Evolutionary conservation across 2,113 vertebrate genomes (phyloP), one percentile per base, ranked within the genome.

Genomic region (Scytalopus superciliaris): DNA sequence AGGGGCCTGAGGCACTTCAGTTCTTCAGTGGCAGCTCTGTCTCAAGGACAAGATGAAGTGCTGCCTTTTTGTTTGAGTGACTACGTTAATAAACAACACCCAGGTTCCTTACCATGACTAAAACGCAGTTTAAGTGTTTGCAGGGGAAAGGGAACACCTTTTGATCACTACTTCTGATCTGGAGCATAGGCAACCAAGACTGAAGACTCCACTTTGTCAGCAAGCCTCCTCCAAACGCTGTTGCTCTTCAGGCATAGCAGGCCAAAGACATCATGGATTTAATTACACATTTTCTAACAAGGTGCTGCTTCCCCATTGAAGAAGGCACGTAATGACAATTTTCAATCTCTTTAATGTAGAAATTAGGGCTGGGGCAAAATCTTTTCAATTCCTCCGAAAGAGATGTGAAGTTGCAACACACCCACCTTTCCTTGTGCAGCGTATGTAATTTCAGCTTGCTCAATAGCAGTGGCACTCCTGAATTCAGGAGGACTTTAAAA

Each of bases 371-470:
- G 3, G 39, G 70, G 8, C 57, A 89, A 87, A 88, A 83, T 69
- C 67, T 79, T 91, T 76, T 57, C 69, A 62, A 10, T 85, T 85
- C 90, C 68, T 80, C 92, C 0, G 0, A 53, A 90, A 63, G 50
- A 77, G 56, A 84, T 56, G 76, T 40, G 40, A 50, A 55, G 28
- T 60, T 77, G 72, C 85, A 90, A 86, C 79, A 91, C 60, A 79
- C 53, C 59, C 91, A 86, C 84, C 84, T 93, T 88, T 84, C 79
- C 84, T 60, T 57, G 56, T 42, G 39, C 19, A 59, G 94, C 93
- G 79, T 96, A 66, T 95, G 13, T 90, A 95, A 96, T 95, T 97
- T 96, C 52, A 45, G 79, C 90, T 96, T 96, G 79, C 96, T 96
- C 83, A 96, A 96, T 0, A 90, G 67, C 72, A 83, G 85, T 1